Conservation (phyloP, 2,888 invertebrate genomes). For the Caradrina kadenii region DNA sequence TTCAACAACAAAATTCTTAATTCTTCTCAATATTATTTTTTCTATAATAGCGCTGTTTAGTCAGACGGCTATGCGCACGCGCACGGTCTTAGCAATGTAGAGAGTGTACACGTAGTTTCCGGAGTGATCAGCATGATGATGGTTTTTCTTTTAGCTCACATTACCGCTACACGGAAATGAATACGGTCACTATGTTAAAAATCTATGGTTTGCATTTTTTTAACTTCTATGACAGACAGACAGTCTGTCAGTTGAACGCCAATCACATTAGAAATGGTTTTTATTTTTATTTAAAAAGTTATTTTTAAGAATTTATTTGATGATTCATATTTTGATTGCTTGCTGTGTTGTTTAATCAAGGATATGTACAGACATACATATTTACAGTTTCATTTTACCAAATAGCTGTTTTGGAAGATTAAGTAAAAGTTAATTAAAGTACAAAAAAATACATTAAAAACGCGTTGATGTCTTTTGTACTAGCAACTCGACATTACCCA, state of each 20-base stretch:
- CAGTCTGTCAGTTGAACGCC: constrained; percentile 15
- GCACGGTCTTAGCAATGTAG: not conserved
- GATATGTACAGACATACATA: not conserved
- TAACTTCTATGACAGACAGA: constrained; percentile 1
- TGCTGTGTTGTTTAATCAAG: not conserved
- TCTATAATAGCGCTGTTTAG: not conserved
- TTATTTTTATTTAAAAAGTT: not conserved
- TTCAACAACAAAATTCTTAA: too few relatives aligned
- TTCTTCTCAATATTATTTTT: too few relatives aligned
- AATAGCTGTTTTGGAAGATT: too few relatives aligned
- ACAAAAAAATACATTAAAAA: too few relatives aligned
- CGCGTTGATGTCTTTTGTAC: constrained; percentile 62
- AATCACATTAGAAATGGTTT: constrained; percentile 23
- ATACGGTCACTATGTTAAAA: constrained; percentile 27
- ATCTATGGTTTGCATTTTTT: not conserved
- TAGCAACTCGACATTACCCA: not conserved
- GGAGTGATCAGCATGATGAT: constrained; percentile 24
- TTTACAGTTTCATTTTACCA: not conserved
- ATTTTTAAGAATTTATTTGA: not conserved
- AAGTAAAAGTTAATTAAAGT: too few relatives aligned
- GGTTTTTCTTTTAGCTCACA: constrained; percentile 16
- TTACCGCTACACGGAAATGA: constrained; percentile 30
- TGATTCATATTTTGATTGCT: not conserved
- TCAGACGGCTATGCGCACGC: not conserved
- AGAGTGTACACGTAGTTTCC: constrained; percentile 8